These are phyloP conservation scores for Otus scops DNA, from an alignment of 2,797 vertebrate species.

Conservation along the genomic window DNA sequence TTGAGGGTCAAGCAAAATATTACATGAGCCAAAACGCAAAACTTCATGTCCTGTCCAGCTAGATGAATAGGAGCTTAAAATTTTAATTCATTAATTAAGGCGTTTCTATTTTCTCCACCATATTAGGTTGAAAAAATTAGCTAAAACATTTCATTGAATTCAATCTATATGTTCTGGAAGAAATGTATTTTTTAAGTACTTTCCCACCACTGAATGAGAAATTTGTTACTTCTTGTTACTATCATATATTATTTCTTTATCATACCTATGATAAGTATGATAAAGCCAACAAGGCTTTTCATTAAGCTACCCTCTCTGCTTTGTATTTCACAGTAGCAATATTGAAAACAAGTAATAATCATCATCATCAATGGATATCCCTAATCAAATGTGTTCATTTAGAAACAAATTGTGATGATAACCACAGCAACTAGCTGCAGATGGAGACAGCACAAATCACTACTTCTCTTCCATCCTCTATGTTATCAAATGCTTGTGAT, in stretches of 20 bases:
- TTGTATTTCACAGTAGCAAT: neutral
- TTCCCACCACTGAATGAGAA: neutral
- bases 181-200: neutral
- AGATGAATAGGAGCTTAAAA: neutral
- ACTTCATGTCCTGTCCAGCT: neutral
- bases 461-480: neutral
- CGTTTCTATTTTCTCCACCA: neutral
- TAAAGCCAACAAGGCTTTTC: neutral
- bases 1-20: neutral
- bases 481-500: neutral
- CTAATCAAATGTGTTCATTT: neutral
- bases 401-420: neutral
- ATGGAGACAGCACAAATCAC: neutral
- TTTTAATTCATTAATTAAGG: neutral
- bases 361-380: neutral
- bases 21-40: neutral
- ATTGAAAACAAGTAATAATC: neutral
- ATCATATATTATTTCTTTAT: neutral
- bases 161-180: neutral
- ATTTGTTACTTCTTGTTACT: neutral
- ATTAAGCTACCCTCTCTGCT: neutral
- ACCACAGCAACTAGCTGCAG: neutral
- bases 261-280: fast-evolving
- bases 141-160: neutral
- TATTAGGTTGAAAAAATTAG: neutral